Conservation (phyloP, 2,797 vertebrate species). For the Lutjanus argentimaculatus region DNA sequence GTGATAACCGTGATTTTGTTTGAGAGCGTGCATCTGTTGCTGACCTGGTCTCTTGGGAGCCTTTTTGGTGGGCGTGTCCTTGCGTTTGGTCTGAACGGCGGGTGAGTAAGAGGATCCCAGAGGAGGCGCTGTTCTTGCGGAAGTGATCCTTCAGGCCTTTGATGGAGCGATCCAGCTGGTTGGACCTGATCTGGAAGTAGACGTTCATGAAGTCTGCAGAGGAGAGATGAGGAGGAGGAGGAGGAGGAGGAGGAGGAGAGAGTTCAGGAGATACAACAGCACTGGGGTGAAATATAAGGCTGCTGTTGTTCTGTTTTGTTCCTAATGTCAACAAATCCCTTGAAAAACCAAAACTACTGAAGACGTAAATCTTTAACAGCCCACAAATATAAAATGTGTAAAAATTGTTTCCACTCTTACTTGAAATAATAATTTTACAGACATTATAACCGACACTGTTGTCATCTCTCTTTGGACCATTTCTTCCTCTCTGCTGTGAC, state of each 20-base stretch:
- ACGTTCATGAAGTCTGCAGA: conserved; percentile 98
- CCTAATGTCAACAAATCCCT: neutral
- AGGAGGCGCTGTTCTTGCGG: conserved; percentile 95
- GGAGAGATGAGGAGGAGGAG: neutral
- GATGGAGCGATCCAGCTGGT: conserved; percentile 96
- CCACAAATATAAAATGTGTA: no score
- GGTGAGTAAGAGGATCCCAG: conserved; percentile 95
- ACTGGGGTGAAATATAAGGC: neutral
- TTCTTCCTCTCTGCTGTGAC: no score
- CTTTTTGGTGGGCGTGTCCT: conserved; percentile 98
- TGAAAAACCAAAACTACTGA: neutral
- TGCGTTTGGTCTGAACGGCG: conserved; percentile 95
- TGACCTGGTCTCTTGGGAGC: conserved; percentile 94
- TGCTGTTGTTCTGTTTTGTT: neutral
- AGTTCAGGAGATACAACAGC: neutral
- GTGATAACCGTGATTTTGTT: neutral
- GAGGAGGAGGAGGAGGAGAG: neutral
- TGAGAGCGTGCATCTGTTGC: neutral
- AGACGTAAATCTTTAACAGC: no score
- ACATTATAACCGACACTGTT: no score
- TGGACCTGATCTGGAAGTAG: conserved; percentile 97
- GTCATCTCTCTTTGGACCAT: no score
- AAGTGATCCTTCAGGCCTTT: conserved; percentile 97
- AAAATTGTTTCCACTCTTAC: no score
- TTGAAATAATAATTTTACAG: no score